phyloP scores from a whole-genome alignment of 2,888 invertebrate species.

The Chymomyza fuscimana region DNA sequence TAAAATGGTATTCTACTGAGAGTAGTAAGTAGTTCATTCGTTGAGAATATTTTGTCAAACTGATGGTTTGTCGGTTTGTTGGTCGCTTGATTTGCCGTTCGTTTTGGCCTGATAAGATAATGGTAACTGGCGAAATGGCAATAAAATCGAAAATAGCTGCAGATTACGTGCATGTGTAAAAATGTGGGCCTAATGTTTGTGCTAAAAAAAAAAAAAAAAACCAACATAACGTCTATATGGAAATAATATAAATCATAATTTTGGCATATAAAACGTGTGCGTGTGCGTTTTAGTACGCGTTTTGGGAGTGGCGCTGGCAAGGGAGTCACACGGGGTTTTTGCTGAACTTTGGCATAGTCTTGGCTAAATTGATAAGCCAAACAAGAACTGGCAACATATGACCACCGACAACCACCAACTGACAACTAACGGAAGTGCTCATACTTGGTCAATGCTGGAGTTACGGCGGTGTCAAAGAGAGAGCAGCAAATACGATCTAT shows the following conservation, averaged over 20 bases:
- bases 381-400: slow-evolving; percentile 33
- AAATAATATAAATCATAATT: neutral
- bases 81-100: slow-evolving; percentile 39
- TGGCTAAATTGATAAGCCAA: slow-evolving; percentile 1
- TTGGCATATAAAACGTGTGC: neutral
- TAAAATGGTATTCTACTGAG: too few relatives aligned
- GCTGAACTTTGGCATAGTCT: slow-evolving; percentile 17
- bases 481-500: too few relatives aligned
- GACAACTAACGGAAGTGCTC: slow-evolving; percentile 61
- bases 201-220: neutral
- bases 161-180: slow-evolving; percentile 53
- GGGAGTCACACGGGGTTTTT: neutral
- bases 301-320: neutral
- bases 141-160: slow-evolving; percentile 65
- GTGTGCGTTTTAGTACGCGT: too few relatives aligned
- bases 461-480: too few relatives aligned
- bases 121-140: slow-evolving; percentile 49
- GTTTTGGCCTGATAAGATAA: slow-evolving; percentile 61
- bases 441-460: slow-evolving; percentile 25
- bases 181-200: neutral
- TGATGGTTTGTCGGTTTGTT: slow-evolving; percentile 20
- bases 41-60: neutral
- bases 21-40: too few relatives aligned
- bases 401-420: slow-evolving; percentile 6
- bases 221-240: neutral